phyloP scores from a whole-genome alignment of 2,113 vertebrate species.

The Ariopsis seemanni region DNA sequence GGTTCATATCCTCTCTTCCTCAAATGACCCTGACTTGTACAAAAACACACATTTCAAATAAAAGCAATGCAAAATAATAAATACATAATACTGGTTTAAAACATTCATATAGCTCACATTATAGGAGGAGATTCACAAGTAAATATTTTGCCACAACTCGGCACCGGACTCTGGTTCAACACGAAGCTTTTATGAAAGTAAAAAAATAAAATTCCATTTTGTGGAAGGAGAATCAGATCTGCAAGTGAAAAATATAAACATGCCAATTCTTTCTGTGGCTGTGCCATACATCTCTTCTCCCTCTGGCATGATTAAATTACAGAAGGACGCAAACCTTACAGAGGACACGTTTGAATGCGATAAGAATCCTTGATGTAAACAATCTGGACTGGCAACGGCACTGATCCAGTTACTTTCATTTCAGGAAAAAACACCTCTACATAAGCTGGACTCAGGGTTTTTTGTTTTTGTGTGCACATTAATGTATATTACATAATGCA shows the following conservation, averaged over 20 bases:
- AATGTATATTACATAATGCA: neutral
- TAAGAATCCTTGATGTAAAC: neutral
- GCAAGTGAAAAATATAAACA: neutral
- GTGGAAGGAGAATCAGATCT: neutral
- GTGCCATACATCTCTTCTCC: neutral
- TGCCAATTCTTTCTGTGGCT: neutral
- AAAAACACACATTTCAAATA: neutral
- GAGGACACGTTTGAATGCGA: neutral
- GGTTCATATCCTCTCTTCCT: conserved; percentile 3
- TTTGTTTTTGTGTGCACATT: neutral
- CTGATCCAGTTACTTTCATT: neutral
- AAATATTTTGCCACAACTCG: neutral
- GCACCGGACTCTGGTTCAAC: neutral
- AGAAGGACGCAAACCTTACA: neutral
- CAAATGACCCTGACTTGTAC: neutral
- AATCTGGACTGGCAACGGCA: neutral
- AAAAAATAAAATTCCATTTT: neutral
- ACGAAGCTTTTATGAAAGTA: neutral
- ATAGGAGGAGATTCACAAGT: neutral
- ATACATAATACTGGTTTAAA: neutral
- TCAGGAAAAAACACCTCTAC: neutral
- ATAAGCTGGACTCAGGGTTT: too few species aligned
- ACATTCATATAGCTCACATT: neutral
- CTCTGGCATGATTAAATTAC: neutral
- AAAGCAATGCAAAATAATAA: neutral